Evolutionary conservation across 2,888 invertebrate genomes (phyloP), one percentile per base, ranked within the genome.

Genomic region (Deilephila porcellus): DNA sequence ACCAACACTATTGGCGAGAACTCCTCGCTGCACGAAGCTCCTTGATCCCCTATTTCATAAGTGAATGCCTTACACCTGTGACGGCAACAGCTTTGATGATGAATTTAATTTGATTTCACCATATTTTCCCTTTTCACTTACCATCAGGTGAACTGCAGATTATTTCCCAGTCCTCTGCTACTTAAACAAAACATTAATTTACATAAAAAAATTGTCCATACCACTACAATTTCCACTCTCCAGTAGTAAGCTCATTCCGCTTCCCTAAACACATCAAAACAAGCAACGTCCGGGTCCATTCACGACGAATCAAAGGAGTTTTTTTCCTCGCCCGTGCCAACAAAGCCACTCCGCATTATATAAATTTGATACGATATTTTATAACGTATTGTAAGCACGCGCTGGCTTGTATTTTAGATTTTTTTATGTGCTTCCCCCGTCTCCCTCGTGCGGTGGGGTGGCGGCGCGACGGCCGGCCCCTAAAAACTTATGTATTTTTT

Each of bases 401-500:
- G 93, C 90, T 87, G 79, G 78, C 85, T 84, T 81, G 82, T 84
- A 89, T 91, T 88, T 88, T 90, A 86, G 86, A 86, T 84, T 88
- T 89, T 90, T 90, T 86, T 85, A 83, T 83, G 82, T 87, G 85
- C 84, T 83, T 84, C 84, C 85, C 86, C 83, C 85, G 62, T 71
- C 71, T 63, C 71, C 71, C 70, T 74, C 76, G 73, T 64, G 56
- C 73, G 71, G 75, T 64, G 80, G 82, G 81, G 77, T 82, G 85
- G 82, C 80, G 80, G 86, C 87, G 85, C 88, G 87, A 84, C 79
- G 85, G 84, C 89, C 87, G 89, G 67, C 93, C 93, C 94, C 93
- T 94, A 94, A 94, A 94, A 94, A 94, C 93, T 94, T 93, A 94
- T 94, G 90, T 93, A 93, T 94, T 94, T 94, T 93, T 92, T 94